Percentiles rank a stretch among this genome's conserved stretches.
Evolutionary conservation across 2,113 vertebrate species (phyloP).

Genomic region (Rhadina sibilatrix): DNA sequence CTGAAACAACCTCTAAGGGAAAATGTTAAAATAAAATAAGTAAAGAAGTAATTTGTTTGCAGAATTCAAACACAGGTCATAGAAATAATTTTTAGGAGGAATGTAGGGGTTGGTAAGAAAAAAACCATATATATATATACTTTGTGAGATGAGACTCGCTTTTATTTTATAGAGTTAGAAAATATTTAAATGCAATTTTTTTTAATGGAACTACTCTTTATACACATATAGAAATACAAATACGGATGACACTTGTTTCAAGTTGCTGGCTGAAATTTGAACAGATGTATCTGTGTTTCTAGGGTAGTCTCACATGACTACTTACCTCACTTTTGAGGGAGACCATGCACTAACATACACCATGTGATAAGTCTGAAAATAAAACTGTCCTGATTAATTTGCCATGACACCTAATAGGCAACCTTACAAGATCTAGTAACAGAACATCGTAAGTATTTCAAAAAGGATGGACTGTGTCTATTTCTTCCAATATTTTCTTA

Average conservation of each 20-base stretch:
- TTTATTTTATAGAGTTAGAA: not conserved
- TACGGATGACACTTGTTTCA: not conserved
- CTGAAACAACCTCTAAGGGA: not conserved
- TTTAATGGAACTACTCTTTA: not conserved
- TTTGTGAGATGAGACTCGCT: not conserved
- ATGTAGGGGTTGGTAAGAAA: not conserved
- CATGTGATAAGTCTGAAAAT: fast-evolving
- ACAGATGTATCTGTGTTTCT: not conserved
- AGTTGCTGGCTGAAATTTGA: not conserved
- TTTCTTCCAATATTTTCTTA: not conserved
- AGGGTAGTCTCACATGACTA: not conserved
- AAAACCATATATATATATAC: not conserved
- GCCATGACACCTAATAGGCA: not conserved
- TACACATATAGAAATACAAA: not conserved
- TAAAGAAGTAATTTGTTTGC: not conserved
- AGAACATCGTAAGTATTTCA: not conserved
- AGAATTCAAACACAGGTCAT: not conserved
- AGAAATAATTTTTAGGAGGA: not conserved
- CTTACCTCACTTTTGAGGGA: not conserved
- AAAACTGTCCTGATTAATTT: not conserved
- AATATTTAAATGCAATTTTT: not conserved
- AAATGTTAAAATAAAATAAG: not conserved
- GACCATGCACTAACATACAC: not conserved
- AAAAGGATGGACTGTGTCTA: not conserved
- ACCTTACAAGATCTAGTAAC: not conserved